Percentiles rank a stretch among this genome's conserved stretches.
phyloP scores from a whole-genome alignment of 2,113 vertebrate species.

The Pterocles burchelli region DNA sequence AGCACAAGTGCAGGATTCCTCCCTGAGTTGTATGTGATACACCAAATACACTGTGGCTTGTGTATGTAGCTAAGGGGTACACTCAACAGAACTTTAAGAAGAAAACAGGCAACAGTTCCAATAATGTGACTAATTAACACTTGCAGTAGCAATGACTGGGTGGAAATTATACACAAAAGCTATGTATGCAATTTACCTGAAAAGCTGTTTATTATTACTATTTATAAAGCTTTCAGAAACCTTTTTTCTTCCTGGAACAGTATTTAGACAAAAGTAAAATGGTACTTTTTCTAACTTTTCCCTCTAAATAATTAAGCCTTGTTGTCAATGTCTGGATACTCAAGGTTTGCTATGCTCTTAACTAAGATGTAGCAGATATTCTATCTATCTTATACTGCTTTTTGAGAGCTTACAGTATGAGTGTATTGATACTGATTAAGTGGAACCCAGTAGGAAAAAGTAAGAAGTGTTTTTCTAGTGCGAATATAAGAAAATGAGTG shows the following conservation, averaged over 20 bases:
- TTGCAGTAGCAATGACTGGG: not conserved
- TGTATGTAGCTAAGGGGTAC: not conserved
- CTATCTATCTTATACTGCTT: not conserved
- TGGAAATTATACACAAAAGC: not conserved
- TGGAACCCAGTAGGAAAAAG: not conserved
- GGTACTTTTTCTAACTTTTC: not conserved
- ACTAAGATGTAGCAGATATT: not conserved
- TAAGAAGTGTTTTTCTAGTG: not conserved
- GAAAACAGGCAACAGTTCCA: not conserved
- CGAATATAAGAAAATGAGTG: not conserved
- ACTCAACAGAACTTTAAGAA: not conserved
- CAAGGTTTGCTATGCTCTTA: not conserved
- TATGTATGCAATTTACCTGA: not conserved
- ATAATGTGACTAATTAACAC: not conserved
- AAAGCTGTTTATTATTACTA: not conserved
- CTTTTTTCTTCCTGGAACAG: not conserved
- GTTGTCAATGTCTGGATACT: not conserved
- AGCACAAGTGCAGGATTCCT: rapidly evolving
- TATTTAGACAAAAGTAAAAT: not conserved
- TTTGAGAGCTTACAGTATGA: not conserved
- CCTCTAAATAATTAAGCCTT: not conserved
- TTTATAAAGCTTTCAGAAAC: not conserved
- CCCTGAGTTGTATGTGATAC: not conserved
- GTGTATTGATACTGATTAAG: not conserved
- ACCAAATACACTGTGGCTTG: not conserved